A percentile compares a stretch with the other conserved stretches of the same genome.
phyloP scores from a whole-genome alignment of 2,888 invertebrate species.

The Eupithecia inturbata region DNA sequence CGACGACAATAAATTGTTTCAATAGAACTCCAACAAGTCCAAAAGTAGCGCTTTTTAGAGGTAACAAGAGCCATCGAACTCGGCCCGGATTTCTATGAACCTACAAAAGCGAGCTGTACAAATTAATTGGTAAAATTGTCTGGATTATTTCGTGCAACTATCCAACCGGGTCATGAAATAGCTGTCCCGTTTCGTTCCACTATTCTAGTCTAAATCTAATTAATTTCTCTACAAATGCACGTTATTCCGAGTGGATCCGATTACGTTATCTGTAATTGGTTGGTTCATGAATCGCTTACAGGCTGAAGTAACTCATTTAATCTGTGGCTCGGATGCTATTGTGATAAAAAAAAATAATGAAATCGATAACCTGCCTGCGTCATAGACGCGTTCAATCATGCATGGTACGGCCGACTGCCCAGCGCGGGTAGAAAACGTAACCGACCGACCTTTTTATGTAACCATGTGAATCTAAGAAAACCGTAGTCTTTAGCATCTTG shows the following conservation, averaged over 20 bases:
- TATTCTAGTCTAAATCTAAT: neutral
- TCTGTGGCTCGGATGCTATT: conserved; percentile 24
- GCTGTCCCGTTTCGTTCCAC: neutral
- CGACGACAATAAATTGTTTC: conserved; percentile 2
- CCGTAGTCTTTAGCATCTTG: neutral
- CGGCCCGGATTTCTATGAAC: neutral
- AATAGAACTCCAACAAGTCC: conserved; percentile 41
- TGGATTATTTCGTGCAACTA: neutral
- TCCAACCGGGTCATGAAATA: neutral
- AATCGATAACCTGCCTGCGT: conserved; percentile 77
- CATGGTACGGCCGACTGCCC: conserved; percentile 53
- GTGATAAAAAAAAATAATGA: conserved; percentile 69
- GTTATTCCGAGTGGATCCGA: conserved; percentile 29
- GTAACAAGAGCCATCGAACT: conserved; percentile 46
- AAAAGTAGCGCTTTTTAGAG: conserved; percentile 47
- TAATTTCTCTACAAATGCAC: conserved; percentile 18
- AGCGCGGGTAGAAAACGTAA: conserved; percentile 45
- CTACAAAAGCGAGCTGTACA: neutral
- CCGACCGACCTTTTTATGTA: neutral
- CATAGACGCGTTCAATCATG: conserved; percentile 71
- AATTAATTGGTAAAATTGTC: conserved; percentile 44
- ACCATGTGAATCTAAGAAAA: neutral
- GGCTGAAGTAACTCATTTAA: conserved; percentile 10
- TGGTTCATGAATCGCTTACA: conserved; percentile 35
- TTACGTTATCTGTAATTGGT: conserved; percentile 29